phyloP scores from a whole-genome alignment of 2,888 invertebrate genomes.

The Folsomia manolachei region DNA sequence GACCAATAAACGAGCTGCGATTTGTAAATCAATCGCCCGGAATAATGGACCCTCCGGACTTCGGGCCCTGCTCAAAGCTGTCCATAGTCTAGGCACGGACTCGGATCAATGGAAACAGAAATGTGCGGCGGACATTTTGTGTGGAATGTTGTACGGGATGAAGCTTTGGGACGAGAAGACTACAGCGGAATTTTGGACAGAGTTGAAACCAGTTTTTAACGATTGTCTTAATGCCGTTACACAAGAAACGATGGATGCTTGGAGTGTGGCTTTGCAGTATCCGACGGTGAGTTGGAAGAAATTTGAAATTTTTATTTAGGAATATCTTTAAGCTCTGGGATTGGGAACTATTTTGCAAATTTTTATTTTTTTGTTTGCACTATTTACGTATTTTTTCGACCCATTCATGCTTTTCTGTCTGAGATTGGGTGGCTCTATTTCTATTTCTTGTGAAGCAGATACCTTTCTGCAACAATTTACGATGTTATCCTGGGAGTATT shows the following conservation, averaged over 20 bases:
- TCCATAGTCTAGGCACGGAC: slow-evolving; percentile 53
- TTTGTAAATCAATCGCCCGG: slow-evolving; percentile 40
- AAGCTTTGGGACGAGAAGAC: slow-evolving; percentile 58
- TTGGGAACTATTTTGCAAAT: neutral
- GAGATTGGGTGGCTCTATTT: neutral
- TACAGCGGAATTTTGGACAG: slow-evolving; percentile 54
- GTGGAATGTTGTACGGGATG: slow-evolving; percentile 58
- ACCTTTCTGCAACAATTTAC: slow-evolving; percentile 36
- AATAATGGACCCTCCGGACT: slow-evolving; percentile 46
- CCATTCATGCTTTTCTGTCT: neutral
- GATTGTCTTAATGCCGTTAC: slow-evolving; percentile 56
- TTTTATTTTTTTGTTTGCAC: neutral
- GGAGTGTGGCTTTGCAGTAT: slow-evolving; percentile 52
- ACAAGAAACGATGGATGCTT: slow-evolving; percentile 57
- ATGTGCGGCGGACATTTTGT: slow-evolving; percentile 59
- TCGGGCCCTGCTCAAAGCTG: slow-evolving; percentile 29
- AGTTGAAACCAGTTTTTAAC: slow-evolving; percentile 55
- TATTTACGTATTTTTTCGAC: neutral
- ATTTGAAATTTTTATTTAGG: no score
- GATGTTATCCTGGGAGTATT: slow-evolving; percentile 43
- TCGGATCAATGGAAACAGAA: slow-evolving; percentile 58
- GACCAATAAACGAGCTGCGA: slow-evolving; percentile 36
- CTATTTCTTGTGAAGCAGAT: slow-evolving; percentile 18
- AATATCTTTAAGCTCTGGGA: no score
- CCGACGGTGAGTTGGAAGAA: slow-evolving; percentile 39